Evolutionary conservation across 2,113 vertebrate genomes (phyloP), one percentile per base, ranked within the genome.

Genomic region (Hydropotes inermis): DNA sequence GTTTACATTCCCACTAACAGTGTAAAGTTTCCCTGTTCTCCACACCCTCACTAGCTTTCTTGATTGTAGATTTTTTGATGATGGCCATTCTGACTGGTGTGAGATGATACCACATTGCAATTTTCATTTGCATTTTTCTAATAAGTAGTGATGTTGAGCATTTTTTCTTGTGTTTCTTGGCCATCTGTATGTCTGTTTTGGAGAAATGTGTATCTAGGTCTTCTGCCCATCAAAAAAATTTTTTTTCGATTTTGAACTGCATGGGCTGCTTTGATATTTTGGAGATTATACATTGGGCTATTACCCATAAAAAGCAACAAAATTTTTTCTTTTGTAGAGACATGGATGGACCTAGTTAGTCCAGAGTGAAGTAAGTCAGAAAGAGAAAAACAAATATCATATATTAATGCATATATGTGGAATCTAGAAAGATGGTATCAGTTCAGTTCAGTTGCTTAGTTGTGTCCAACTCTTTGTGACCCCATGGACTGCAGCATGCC

Each of bases 91-190:
- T 39, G 67, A 70, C 19, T 11, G 5, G 19, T 39, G 67, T 36
- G 67, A 70, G 19, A n/a, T 70, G 67, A 70, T 70, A 70, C 5
- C 67, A 70, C 67, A 23, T 1, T 70, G n/a, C 67, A 70, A 19
- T 12, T 70, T 70, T 70, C n/a, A 39, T 39, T 70, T 70, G 9
- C n/a, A 70, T 70, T 39, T 70, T 70, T 36, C 19, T 70, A 70
- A 70, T 70, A 2, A 70, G 36, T 70, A 39, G 19, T 70, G 19
- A 39, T 5, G n/a, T 23, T 70, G 67, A 70, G n/a, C 67, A 70
- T 23, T 19, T 70, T 70, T 70, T 70, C n/a, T 70, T 23, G 9
- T 0, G 0, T 36, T 70, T 70, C 2, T 70, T 39, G n/a, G 67
- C 67, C 67, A 70, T 39, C n/a, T 21, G n/a, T 70, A 6, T 70